These are phyloP conservation scores for Toxotes jaculatrix DNA, from an alignment of 2,113 vertebrate species.

Conservation along the genomic window DNA sequence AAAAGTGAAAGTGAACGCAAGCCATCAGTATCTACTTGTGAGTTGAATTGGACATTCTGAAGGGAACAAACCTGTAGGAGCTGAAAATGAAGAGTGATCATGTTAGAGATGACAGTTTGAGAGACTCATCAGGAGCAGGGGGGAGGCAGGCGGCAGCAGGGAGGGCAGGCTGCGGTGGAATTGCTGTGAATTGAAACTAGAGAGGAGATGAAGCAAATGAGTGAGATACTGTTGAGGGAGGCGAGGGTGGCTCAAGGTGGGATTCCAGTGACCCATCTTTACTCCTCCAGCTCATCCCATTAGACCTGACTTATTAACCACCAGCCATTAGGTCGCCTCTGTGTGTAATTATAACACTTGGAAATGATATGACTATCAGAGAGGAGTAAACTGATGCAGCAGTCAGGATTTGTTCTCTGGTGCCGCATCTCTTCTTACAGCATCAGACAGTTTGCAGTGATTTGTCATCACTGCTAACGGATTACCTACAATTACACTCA, in stretches of 20 bases:
- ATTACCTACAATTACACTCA: neutral
- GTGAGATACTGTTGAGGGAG: neutral
- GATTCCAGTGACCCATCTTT: neutral
- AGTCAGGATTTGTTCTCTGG: neutral
- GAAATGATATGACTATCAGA: neutral
- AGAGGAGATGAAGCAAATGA: neutral
- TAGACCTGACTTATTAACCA: neutral
- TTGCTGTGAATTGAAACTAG: neutral
- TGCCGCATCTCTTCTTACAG: neutral
- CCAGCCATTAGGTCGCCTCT: neutral
- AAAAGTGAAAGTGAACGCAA: neutral
- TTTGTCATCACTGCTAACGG: neutral
- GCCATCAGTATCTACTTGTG: neutral
- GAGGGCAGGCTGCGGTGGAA: neutral
- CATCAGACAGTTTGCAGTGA: neutral
- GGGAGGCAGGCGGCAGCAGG: too few species aligned
- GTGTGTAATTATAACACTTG: neutral
- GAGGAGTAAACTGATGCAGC: neutral
- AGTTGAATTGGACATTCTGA: neutral
- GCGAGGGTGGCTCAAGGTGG: too few species aligned
- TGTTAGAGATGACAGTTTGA: neutral
- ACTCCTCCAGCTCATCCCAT: neutral
- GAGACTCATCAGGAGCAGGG: neutral
- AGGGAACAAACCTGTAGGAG: neutral
- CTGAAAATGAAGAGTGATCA: neutral